Percentiles rank a stretch among this genome's conserved stretches.
Conservation (phyloP, 2,113 vertebrate species). For the Thunnus thynnus region DNA sequence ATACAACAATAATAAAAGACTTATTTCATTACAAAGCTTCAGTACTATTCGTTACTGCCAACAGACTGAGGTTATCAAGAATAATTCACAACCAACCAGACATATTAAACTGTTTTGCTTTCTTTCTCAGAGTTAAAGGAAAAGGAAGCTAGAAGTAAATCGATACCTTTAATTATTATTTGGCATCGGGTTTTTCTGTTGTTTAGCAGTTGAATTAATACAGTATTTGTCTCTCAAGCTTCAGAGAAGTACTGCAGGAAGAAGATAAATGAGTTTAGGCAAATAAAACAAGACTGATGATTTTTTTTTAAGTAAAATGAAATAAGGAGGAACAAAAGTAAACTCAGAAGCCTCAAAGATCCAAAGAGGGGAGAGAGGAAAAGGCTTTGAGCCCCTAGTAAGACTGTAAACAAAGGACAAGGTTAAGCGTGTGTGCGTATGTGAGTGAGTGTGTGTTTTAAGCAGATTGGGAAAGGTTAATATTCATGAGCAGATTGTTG, state of each 20-base stretch:
- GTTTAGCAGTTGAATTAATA: constrained; percentile 1
- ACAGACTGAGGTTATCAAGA: constrained; percentile 39
- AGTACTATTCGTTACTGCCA: constrained; percentile 36
- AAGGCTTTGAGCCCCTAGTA: constrained; percentile 19
- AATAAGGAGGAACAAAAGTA: not conserved
- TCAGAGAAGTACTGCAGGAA: not conserved
- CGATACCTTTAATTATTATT: constrained; percentile 20
- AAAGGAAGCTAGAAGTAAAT: not conserved
- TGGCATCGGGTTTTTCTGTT: constrained; percentile 1
- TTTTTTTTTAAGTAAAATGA: not conserved
- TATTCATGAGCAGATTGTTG: constrained; percentile 69
- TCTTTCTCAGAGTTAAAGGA: constrained; percentile 15
- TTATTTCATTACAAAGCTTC: constrained; percentile 45
- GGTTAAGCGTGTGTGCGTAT: constrained; percentile 26
- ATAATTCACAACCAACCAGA: constrained; percentile 33
- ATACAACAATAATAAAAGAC: constrained; percentile 33
- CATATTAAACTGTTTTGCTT: constrained; percentile 30
- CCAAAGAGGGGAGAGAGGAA: not conserved
- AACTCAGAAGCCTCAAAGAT: constrained; percentile 13
- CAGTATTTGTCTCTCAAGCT: not conserved
- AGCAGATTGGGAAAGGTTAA: constrained; percentile 56
- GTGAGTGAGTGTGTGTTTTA: constrained; percentile 37
- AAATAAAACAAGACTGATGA: not conserved
- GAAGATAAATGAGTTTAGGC: not conserved
- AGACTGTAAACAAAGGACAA: constrained; percentile 47